Evolutionary conservation across 1,140 invertebrate species (phyloP).

Genomic region (Neodiprion pinetum): DNA sequence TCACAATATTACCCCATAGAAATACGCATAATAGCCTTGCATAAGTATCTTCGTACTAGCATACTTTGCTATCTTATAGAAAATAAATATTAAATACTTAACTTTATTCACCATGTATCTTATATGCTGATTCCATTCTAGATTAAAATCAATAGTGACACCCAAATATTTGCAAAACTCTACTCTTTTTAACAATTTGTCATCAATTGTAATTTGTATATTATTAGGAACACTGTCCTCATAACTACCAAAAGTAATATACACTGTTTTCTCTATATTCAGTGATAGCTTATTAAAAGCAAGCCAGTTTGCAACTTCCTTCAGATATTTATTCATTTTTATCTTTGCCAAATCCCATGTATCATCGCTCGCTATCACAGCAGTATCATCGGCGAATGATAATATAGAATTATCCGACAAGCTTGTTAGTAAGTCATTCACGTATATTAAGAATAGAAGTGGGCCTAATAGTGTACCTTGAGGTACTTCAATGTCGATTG

Average conservation of each 20-base stretch:
- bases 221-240: not conserved
- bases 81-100: not conserved
- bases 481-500: not conserved
- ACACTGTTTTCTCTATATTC: not conserved
- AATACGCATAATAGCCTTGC: not conserved
- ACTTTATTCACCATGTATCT: not conserved
- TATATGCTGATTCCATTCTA: not conserved
- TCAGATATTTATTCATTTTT: not conserved
- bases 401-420: not conserved
- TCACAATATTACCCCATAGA: constrained; percentile 4
- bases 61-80: not conserved
- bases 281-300: not conserved
- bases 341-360: not conserved
- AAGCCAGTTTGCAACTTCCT: not conserved
- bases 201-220: not conserved
- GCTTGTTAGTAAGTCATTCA: constrained; percentile 7
- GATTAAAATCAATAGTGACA: not conserved
- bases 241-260: constrained; percentile 1
- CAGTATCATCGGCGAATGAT: constrained; percentile 1
- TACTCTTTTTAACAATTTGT: not conserved
- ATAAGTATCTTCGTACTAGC: not conserved
- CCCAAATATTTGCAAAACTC: not conserved
- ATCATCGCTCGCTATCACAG: not conserved
- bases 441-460: not conserved
- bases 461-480: not conserved